Conservation (phyloP, 2,113 vertebrate genomes). For the Sarotherodon lohbergeri region DNA sequence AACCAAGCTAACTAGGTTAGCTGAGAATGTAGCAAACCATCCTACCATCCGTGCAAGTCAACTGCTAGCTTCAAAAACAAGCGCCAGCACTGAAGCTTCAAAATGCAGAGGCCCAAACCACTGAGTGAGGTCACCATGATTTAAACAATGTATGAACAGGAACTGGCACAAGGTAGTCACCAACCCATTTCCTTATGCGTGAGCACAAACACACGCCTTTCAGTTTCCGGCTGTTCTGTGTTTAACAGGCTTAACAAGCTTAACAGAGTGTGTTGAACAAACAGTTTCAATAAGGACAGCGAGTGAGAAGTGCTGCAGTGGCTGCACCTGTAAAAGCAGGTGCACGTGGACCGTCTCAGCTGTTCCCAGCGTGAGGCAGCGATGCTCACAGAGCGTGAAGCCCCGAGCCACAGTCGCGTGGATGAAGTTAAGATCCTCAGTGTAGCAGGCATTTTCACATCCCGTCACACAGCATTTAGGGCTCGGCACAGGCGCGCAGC, state of each 20-base stretch:
- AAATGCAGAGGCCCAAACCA: not conserved
- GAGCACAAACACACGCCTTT: not conserved
- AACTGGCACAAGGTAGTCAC: not conserved
- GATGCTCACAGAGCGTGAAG: not conserved
- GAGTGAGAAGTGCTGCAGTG: not conserved
- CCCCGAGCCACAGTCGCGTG: not conserved
- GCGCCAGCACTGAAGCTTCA: not conserved
- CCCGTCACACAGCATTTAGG: no score
- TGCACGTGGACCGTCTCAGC: not conserved
- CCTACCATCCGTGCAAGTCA: not conserved
- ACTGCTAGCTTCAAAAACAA: not conserved
- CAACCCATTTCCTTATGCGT: not conserved
- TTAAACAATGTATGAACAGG: not conserved
- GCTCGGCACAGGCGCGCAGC: not conserved
- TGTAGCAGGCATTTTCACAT: not conserved
- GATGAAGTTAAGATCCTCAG: not conserved
- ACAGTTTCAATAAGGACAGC: not conserved
- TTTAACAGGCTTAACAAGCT: not conserved
- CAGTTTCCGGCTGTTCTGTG: not conserved
- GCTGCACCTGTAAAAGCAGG: not conserved
- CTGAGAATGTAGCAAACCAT: not conserved
- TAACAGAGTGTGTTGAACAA: not conserved
- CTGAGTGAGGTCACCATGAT: not conserved
- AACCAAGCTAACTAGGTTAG: not conserved
- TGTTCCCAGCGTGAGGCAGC: not conserved